These are phyloP conservation scores for Actenoides hombroni DNA, from an alignment of 2,113 vertebrate genomes.

Conservation along the genomic window DNA sequence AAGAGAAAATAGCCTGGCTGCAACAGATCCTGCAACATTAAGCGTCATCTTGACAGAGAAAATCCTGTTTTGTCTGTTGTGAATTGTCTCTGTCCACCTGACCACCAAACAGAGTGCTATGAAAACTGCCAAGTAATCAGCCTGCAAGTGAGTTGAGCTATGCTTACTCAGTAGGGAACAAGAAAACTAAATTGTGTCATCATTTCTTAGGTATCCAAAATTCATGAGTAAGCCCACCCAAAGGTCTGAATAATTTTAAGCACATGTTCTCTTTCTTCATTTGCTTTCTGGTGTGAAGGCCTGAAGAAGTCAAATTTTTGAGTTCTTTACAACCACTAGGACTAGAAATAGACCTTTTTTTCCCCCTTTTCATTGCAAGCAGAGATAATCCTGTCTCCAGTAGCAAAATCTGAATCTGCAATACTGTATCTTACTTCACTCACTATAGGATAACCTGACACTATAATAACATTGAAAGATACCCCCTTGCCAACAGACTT, in stretches of 20 bases:
- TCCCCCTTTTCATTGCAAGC: background rate
- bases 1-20: background rate
- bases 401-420: background rate
- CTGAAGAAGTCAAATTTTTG: background rate
- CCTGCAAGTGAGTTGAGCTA: background rate
- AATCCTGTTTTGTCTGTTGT: background rate
- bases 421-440: background rate
- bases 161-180: background rate
- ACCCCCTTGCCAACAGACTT: background rate
- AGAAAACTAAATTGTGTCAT: background rate
- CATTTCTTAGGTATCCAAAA: constrained; percentile 6
- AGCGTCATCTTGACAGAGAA: background rate
- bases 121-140: constrained; percentile 16
- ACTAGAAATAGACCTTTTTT: background rate
- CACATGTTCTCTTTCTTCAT: background rate
- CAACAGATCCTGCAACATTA: background rate
- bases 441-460: background rate
- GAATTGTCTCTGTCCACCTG: background rate
- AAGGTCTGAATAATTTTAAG: background rate
- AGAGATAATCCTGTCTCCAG: background rate
- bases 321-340: background rate
- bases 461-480: background rate
- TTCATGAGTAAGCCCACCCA: background rate
- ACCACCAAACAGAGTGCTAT: background rate
- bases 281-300: background rate